Percentiles rank a stretch among this genome's conserved stretches.
Conservation (phyloP, 64 coral and sea anemone species). For the Porites australiensis region DNA sequence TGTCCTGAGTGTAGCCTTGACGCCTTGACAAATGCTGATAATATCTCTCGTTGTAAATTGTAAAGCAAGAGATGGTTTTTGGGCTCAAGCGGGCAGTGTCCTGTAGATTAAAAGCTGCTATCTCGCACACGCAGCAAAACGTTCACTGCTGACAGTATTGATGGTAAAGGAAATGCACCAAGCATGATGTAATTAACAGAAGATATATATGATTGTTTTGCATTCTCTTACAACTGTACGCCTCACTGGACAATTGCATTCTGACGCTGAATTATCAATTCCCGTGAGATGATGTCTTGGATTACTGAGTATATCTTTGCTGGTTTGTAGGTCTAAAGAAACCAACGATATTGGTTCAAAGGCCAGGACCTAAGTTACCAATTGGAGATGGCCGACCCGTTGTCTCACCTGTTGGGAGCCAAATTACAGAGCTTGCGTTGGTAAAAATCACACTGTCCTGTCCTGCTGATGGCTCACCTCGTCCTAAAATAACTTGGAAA, state of each 20-base stretch:
- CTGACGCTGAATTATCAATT: neutral
- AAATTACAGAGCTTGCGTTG: constrained; percentile 41
- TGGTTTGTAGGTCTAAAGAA: constrained; percentile 22
- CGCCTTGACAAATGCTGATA: no score
- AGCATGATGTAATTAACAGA: constrained; percentile 29
- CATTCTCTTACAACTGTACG: no score
- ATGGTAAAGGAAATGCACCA: neutral
- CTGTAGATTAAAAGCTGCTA: no score
- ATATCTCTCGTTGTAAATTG: no score
- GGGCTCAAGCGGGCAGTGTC: no score
- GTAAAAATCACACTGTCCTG: constrained; percentile 40
- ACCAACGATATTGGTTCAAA: constrained; percentile 61
- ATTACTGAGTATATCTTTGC: neutral
- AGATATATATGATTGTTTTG: neutral
- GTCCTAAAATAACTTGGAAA: constrained; percentile 52
- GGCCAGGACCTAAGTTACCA: constrained; percentile 33
- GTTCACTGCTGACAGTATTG: neutral
- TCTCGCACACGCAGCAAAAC: no score
- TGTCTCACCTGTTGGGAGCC: constrained; percentile 51
- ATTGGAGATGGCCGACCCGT: constrained; percentile 36
- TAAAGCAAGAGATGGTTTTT: no score
- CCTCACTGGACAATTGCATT: no score
- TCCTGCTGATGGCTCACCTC: constrained; percentile 39
- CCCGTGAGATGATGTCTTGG: neutral
- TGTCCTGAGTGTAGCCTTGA: no score